Evolutionary conservation across 2,797 vertebrate genomes (phyloP), one percentile per base, ranked within the genome.

Genomic region (Falco biarmicus): DNA sequence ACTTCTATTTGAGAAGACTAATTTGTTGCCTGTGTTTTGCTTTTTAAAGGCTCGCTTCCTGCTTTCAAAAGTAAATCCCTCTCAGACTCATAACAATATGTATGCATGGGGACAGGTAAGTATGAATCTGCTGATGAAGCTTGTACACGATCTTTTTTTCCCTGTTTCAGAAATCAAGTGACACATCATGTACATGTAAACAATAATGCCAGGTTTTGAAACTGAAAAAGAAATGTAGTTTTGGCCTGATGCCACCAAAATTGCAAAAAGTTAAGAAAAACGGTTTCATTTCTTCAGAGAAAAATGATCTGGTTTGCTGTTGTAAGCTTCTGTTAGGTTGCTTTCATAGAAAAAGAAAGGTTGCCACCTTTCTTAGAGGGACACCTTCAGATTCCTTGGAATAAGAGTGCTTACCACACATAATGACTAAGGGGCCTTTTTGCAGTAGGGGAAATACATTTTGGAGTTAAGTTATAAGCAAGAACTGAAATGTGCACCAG

Each of bases 31-130:
- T 89, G 63, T 93, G 34, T 57, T 87, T 95, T 89, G 7, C 60
- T 88, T 77, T 87, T 93, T 85, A 91, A 97, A 99, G 99, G 99
- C 99, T 84, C 99, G 99, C 54, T 99, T 99, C 96, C 98, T 99
- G 93, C 98, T 99, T 69, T 99, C 99, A n/a, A 99, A 99, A 98
- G 99, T 99, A 74, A 99, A 99, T 97, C 99, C 99, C 25, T 99
- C 99, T 66, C 99, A 99, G 97, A 99, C 99, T 71, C 99, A 99
- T 92, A 99, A 99, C 98, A 99, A 99, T 96, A 99, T 99, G 99
- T 99, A 99, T 95, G 98, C 98, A 4, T 99, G 99, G 99, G 99
- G 99, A 76, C 99, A 99, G 99, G 99, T 99, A 97, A 98, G 98
- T 89, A 11, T 76, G 78, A 90, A 74, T 90, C 21, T 32, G 15